These are phyloP conservation scores for Morinoia aosen DNA, from an alignment of 2,888 invertebrate genomes.

Conservation along the genomic window DNA sequence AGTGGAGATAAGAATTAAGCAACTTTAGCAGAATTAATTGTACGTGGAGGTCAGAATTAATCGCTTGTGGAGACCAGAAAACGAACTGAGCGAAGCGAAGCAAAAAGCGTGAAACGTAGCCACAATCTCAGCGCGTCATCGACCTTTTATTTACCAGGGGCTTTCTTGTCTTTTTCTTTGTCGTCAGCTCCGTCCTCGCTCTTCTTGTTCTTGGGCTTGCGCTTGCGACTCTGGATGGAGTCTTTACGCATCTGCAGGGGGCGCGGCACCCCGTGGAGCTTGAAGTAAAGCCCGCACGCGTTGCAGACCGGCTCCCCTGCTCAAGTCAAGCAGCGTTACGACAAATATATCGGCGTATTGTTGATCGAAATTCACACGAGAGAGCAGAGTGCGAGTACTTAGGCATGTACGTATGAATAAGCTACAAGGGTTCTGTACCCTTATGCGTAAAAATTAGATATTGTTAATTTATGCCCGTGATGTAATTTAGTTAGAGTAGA, in stretches of 20 bases:
- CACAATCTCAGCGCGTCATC: conserved; percentile 18
- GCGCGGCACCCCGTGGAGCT: conserved; percentile 75
- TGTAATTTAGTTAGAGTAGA: too few species aligned
- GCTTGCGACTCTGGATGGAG: conserved; percentile 82
- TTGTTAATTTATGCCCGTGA: too few species aligned
- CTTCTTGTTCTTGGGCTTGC: conserved; percentile 79
- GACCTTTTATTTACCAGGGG: conserved; percentile 56
- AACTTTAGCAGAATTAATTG: background rate
- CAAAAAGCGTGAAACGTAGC: background rate
- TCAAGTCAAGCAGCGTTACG: background rate
- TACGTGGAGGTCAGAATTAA: background rate
- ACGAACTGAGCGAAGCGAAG: conserved; percentile 48
- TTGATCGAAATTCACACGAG: too few species aligned
- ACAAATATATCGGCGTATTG: background rate
- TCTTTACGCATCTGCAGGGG: conserved; percentile 76
- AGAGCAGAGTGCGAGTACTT: background rate
- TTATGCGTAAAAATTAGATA: too few species aligned
- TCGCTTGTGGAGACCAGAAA: background rate
- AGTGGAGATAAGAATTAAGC: background rate
- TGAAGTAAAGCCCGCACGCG: conserved; percentile 77
- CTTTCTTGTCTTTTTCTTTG: conserved; percentile 66
- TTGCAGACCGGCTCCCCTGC: conserved; percentile 76
- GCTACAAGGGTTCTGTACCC: background rate
- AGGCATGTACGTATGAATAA: background rate
- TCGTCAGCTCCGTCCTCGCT: conserved; percentile 63